phyloP scores from a whole-genome alignment of 1,140 invertebrate genomes.

The Adoxophyes honmai region DNA sequence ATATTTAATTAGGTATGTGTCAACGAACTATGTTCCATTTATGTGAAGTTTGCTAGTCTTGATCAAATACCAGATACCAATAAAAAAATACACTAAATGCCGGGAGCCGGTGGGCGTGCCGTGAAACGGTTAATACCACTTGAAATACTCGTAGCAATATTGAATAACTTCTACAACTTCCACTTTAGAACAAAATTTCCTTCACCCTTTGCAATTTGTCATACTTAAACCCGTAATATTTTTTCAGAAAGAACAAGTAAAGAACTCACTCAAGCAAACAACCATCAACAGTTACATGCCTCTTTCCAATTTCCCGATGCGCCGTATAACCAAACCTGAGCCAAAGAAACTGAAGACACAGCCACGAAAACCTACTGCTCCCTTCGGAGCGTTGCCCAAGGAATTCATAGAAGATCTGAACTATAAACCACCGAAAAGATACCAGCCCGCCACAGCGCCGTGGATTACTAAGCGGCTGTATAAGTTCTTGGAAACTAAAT shows the following conservation, averaged over 20 bases:
- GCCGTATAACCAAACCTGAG: constrained; percentile 14
- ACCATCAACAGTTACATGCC: constrained; percentile 43
- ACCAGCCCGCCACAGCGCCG: constrained; percentile 45
- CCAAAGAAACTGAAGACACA: constrained; percentile 14
- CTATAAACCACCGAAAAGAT: constrained; percentile 61
- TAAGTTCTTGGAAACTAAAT: constrained; percentile 58
- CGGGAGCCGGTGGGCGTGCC: too few species aligned
- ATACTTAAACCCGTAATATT: neutral
- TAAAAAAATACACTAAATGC: too few species aligned
- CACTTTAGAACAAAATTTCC: too few species aligned
- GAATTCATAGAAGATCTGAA: constrained; percentile 55
- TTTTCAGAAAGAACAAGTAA: constrained; percentile 50
- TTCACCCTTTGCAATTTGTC: too few species aligned
- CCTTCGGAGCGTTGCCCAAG: constrained; percentile 32
- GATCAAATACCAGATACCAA: too few species aligned
- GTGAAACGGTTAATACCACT: too few species aligned
- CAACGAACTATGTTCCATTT: too few species aligned
- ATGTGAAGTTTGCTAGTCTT: too few species aligned
- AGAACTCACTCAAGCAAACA: constrained; percentile 37
- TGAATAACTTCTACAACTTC: too few species aligned
- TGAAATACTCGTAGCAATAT: too few species aligned
- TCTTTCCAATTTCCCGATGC: constrained; percentile 21
- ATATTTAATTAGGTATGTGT: too few species aligned
- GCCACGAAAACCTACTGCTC: constrained; percentile 19
- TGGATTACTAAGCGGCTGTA: constrained; percentile 63